phyloP scores from a whole-genome alignment of 1,140 invertebrate species.

The Anastrepha obliqua region DNA sequence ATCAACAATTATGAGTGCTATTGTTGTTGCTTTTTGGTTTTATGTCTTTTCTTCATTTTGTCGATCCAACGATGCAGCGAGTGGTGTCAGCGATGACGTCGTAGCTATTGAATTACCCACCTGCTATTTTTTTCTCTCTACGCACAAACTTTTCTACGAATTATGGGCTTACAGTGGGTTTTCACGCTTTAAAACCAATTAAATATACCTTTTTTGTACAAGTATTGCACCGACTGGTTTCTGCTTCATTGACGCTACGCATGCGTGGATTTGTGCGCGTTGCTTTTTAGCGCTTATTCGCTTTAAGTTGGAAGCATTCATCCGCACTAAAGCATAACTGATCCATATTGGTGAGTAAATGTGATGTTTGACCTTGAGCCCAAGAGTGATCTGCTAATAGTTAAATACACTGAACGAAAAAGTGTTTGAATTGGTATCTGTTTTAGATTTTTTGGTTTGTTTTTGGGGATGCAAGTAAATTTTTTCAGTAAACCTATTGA shows the following conservation, averaged over 20 bases:
- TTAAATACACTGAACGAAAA: neutral
- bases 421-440: too few relatives aligned
- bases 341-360: neutral
- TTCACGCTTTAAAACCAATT: neutral
- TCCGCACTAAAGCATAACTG: neutral
- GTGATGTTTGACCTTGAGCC: conserved; percentile 44
- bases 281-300: neutral
- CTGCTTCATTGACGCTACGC: neutral
- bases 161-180: neutral
- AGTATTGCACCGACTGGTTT: neutral
- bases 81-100: conserved; percentile 32
- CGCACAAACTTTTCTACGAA: neutral
- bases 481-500: too few relatives aligned
- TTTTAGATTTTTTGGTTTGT: too few relatives aligned
- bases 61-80: neutral
- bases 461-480: too few relatives aligned
- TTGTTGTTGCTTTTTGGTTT: conserved; percentile 9
- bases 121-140: neutral
- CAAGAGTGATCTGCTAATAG: neutral
- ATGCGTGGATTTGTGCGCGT: neutral
- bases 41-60: neutral
- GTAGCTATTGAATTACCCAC: neutral
- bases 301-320: neutral
- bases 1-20: neutral
- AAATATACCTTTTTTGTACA: neutral